phyloP scores from a whole-genome alignment of 2,888 invertebrate species.

The Serrognathus titanus region DNA sequence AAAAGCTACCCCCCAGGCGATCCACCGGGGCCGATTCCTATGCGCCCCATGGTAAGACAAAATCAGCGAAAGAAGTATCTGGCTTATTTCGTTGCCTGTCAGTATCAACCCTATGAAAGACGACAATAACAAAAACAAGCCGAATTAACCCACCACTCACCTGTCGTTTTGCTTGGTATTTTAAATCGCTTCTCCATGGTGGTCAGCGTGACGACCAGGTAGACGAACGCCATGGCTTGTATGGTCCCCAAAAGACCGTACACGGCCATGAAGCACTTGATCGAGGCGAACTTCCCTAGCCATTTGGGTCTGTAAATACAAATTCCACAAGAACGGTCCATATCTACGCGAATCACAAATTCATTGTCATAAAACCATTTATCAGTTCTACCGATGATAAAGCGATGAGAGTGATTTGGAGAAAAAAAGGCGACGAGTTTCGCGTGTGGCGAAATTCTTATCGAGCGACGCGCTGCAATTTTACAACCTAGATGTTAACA shows the following conservation, averaged over 20 bases:
- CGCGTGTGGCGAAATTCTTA: too few relatives aligned
- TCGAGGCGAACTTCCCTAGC: conserved; percentile 58
- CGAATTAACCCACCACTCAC: conserved; percentile 41
- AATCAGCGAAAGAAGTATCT: conserved; percentile 60
- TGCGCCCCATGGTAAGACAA: conserved; percentile 64
- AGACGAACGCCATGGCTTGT: conserved; percentile 64
- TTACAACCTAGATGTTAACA: conserved; percentile 1
- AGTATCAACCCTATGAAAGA: conserved; percentile 56
- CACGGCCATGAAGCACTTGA: conserved; percentile 57
- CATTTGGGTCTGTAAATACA: conserved; percentile 57
- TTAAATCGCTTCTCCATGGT: conserved; percentile 67
- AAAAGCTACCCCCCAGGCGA: conserved; percentile 61
- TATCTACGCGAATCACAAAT: conserved; percentile 6
- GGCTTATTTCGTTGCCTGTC: conserved; percentile 68
- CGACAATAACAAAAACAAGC: too few relatives aligned
- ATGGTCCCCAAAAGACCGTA: conserved; percentile 63
- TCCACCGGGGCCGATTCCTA: conserved; percentile 64
- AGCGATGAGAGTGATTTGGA: too few relatives aligned
- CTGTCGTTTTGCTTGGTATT: conserved; percentile 65
- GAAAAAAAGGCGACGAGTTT: too few relatives aligned
- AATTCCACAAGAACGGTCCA: conserved; percentile 52
- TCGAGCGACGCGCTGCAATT: neutral
- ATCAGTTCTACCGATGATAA: too few relatives aligned
- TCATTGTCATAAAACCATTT: conserved; percentile 11
- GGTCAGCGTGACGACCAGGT: conserved; percentile 62